Base-by-base conservation (phyloP, 2,113 vertebrate genomes). In the Dasypus novemcinctus region DNA sequence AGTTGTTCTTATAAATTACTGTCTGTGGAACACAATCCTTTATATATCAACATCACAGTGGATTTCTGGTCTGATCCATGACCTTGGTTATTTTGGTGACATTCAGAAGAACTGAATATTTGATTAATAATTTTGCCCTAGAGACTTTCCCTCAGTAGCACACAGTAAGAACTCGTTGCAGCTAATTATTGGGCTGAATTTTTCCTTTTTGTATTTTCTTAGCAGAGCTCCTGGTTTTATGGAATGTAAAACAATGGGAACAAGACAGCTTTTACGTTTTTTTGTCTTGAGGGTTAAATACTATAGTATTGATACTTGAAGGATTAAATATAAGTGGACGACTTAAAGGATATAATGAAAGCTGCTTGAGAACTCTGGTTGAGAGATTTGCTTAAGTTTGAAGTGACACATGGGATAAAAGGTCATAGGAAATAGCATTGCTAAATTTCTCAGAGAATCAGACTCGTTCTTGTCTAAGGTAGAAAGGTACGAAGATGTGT, bases 21-120 rank as follows among this genome's bases (percentile, higher is more conserved):
- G 23, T 99, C 99, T 0, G 89, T 99, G 85, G 98, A 99, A 93
- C 98, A 99, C 80, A 97, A 97, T n/a, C 98, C 98, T 17, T 97
- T 99, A 9, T 99, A 99, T 80, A 83, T 99, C 88, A 99, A 99
- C 90, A 95, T 99, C 94, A 99, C 99, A 0, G 99, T 99, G 95
- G 99, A 99, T 94, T 99, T 99, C 43, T 96, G 91, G 96, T 41
- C 90, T 89, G 71, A 23, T 27, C 87, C 66, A 5, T 98, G 95
- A 97, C 49, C 15, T 46, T 69, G 69, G 81, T 31, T 85, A 69
- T 63, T 93, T 63, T 68, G 54, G 59, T 91, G 91, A 59, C 7
- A 1, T 72, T 84, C 1, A 1, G 66, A 91, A 90, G 75, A 90
- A 72, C 36, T 83, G 88, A 85, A 63, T 49, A 68, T 86, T 63